Conservation (phyloP, 1,140 invertebrate genomes). For the Wiebesia pumilae region DNA sequence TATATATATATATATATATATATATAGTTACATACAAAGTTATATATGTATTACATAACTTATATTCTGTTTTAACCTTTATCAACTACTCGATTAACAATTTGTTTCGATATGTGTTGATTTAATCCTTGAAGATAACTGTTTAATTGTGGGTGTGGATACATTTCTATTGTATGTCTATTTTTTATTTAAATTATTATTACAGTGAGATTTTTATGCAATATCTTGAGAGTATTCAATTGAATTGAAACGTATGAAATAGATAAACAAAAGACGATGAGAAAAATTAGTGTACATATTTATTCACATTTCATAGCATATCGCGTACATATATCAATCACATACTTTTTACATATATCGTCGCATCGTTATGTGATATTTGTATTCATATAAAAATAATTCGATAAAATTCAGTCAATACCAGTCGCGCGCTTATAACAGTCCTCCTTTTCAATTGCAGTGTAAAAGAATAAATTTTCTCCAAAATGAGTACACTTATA, state of each 20-base stretch:
- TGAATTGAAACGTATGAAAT: neutral
- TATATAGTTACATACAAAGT: too few species aligned
- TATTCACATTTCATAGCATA: slow-evolving; percentile 59
- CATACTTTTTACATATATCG: slow-evolving; percentile 33
- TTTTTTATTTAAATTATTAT: neutral
- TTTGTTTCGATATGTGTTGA: slow-evolving; percentile 23
- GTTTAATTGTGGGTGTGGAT: slow-evolving; percentile 44
- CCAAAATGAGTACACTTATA: slow-evolving; percentile 16
- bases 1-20: too few species aligned
- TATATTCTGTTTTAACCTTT: slow-evolving; percentile 43
- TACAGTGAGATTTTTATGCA: slow-evolving; percentile 8
- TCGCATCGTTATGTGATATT: slow-evolving; percentile 19
- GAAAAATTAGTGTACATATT: slow-evolving; percentile 42
- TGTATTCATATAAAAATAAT: slow-evolving; percentile 56
- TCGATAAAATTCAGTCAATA: slow-evolving; percentile 59
- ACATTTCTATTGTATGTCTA: slow-evolving; percentile 36
- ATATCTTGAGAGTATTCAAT: neutral
- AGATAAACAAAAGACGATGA: slow-evolving; percentile 21
- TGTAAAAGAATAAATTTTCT: slow-evolving; percentile 29
- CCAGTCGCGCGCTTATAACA: slow-evolving; percentile 51
- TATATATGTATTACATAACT: too few species aligned
- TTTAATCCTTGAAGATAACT: slow-evolving; percentile 34
- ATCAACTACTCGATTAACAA: slow-evolving; percentile 43
- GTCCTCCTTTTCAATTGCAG: slow-evolving; percentile 1
- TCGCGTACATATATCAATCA: slow-evolving; percentile 56